Percentiles rank a stretch among this genome's conserved stretches.
Evolutionary conservation across 2,888 invertebrate species (phyloP).

Genomic region (Anoplius nigerrimus): DNA sequence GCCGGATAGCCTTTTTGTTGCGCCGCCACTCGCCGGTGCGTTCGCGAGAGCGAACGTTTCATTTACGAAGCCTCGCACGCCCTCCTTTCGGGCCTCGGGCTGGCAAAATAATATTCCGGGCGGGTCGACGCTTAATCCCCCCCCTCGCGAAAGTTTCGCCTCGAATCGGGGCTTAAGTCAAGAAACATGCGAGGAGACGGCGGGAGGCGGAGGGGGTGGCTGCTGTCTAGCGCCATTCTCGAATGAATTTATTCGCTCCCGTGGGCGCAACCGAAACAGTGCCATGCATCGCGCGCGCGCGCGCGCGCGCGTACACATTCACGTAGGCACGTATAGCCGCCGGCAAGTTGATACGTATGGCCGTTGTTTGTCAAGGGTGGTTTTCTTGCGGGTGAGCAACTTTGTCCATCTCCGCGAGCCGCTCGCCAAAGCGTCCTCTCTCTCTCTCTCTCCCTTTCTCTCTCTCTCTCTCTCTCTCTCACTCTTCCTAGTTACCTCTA

Average conservation of each 20-base stretch:
- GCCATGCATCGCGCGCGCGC: background rate
- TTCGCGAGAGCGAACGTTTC: too few species aligned
- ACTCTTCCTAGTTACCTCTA: constrained; percentile 13
- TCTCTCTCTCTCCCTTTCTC: constrained; percentile 3
- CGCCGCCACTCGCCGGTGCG: background rate
- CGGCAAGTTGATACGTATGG: constrained; percentile 16
- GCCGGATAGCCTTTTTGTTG: background rate
- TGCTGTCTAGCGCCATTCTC: background rate
- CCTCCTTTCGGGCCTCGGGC: too few species aligned
- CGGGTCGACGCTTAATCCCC: background rate
- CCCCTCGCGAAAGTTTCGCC: background rate
- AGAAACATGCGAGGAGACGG: background rate
- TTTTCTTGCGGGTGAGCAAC: constrained; percentile 29
- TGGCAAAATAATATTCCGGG: background rate
- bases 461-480: background rate
- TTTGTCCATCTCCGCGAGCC: constrained; percentile 23
- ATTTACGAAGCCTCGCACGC: too few species aligned
- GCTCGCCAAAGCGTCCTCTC: background rate
- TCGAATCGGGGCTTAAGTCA: background rate
- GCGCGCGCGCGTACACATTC: background rate
- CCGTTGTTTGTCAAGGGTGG: constrained; percentile 12
- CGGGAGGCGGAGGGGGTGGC: background rate
- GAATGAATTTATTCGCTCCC: constrained; percentile 16
- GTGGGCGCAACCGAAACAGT: background rate
- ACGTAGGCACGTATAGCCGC: too few species aligned